Evolutionary conservation across 1,140 invertebrate genomes (phyloP), one percentile per base, ranked within the genome.

Genomic region (Penaeus japonicus): DNA sequence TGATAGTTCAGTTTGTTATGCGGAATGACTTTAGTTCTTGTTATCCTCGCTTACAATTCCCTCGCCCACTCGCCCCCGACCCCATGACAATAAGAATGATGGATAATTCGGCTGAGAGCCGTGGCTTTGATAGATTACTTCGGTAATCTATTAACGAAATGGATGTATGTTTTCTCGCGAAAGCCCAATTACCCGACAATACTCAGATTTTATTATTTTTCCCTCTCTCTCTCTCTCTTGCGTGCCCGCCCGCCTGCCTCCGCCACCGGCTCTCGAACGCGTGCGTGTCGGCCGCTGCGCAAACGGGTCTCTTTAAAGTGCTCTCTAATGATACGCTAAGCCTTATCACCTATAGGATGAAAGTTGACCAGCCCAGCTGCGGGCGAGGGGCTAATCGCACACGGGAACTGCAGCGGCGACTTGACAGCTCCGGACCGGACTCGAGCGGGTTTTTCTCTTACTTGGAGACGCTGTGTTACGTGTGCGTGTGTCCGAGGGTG

Each of bases 301-400:
- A 70, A 70, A 70, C 62, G n/a, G 62, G 62, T 70, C 62, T 70
- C 30, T 30, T 30, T 70, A n/a, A n/a, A 70, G n/a, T 70, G 30
- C 62, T 70, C 62, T 70, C 62, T 70, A 70, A 70, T 70, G 62
- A 70, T 70, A 70, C 30, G 30, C n/a, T 70, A 20, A 70, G 62
- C 62, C 62, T 70, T 70, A 70, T 70, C 62, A 70, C 62, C 62
- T 70, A 70, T 70, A 70, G 62, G 62, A 70, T 70, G 62, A 70
- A 70, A 70, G 62, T 70, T 70, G 62, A 30, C 62, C 62, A n/a
- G n/a, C 12, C 10, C 47, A 47, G 47, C 47, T 47, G 3, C 7
- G 47, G 47, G 47, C 62, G 30, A 20, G n/a, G 62, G n/a, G n/a
- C 62, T 30, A 30, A 70, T n/a, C 62, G 30, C 30, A 30, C n/a